Base-by-base conservation (phyloP, 30 jellyfish, hydroid and myxozoan genomes). In the Pseudorhiza aurosa region DNA sequence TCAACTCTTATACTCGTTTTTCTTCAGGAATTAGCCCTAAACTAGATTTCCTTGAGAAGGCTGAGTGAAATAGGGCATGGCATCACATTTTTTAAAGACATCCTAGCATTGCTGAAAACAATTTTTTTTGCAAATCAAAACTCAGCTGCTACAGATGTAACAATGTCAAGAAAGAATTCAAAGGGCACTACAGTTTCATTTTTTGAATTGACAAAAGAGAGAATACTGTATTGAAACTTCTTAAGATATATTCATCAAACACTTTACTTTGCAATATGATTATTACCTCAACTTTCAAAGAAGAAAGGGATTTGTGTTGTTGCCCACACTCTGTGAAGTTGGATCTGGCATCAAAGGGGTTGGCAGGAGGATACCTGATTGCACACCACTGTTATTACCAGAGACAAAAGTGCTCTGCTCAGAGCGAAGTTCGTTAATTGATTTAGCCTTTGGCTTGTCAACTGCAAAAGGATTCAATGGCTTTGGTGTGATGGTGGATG, bases 381-480 rank as follows among this genome's bases (percentile, higher is more conserved):
- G 90, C 9, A 78, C 83, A 28, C 69, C 85, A 42, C 77, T 85
- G 55, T 82, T 35, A 19, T 21, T 21, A 5, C 73, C 94, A 21
- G 90, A 64, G 7, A 59, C 81, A 80, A 70, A 78, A 7, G 92
- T 53, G 6, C 83, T 78, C 60, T 93, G 96, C 69, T 76, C 70
- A 1, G 78, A 74, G 46, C 99, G 85, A 12, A 93, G 83, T 87
- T 93, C 99, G 56, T 93, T 93, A 32, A 93, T 93, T 8, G 99
- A 93, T 72, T 93, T 93, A 1, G 99, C 97, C 81, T 93, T 93
- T 22, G 99, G 97, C 56, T 93, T 93, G n/a, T 93, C 99, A 49
- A 77, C 96, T 39, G 85, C 71, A 63, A 93, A 93, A 0, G 99
- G 99, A 72, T 93, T 93, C 10, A 97, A 80, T 27, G 88, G 83